Evolutionary conservation across 2,888 invertebrate genomes (phyloP), one percentile per base, ranked within the genome.

Genomic region (Ctenicera cuprea): DNA sequence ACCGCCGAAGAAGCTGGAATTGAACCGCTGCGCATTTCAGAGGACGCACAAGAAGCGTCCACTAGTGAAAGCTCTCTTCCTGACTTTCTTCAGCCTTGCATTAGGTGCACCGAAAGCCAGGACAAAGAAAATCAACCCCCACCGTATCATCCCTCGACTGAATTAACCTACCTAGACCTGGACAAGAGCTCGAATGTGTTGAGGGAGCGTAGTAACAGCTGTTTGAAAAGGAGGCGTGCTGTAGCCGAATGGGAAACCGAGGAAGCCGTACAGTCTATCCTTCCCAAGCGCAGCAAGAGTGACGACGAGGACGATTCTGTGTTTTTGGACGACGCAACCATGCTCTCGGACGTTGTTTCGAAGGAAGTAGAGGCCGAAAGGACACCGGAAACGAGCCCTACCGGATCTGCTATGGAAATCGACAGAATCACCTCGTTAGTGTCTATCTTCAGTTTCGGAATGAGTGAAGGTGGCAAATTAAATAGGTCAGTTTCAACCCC

Each of bases 361-460:
- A 81, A 81, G 45, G 81, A 80, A 50, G 75, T 79, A 0, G 59
- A 59, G 4, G 59, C 59, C 20, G 79, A 80, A 57, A 68, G 66
- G 45, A 64, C 61, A 14, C 22, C 38, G 14, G 74, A 69, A 7
- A 59, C 69, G 8, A 50, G 48, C 18, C 76, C 80, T 54, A 77
- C 79, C 26, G 80, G 83, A 16, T 85, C 86, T 3, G 86, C 87
- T 11, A 90, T 90, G 90, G 90, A 90, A 83, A 89, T 90, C 78
- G 90, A 90, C 83, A 86, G 90, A 77, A 89, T 91, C 76, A 90
- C 90, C 45, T 90, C 89, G 73, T 82, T 90, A 76, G 90, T 90
- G 76, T 90, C 90, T 62, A 90, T 90, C 80, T 90, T 90, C 83
- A 90, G 90, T 82, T 90, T 90, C 81, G 89, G 89, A 65, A 87